Percentiles rank a stretch among this genome's conserved stretches.
Conservation (phyloP, 2,113 vertebrate genomes). For the Strix aluco region DNA sequence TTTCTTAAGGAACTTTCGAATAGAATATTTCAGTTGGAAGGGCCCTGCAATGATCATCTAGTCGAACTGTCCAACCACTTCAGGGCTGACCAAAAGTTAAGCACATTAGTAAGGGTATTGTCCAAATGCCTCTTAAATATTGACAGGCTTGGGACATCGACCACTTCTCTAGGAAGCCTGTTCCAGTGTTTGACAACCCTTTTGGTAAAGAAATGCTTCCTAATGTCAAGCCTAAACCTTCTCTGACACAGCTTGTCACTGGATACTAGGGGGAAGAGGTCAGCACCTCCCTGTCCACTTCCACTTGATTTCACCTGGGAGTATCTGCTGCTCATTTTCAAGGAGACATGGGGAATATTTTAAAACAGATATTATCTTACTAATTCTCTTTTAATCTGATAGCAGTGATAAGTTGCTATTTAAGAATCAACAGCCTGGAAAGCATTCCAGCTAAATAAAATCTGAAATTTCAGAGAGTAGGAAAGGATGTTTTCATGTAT, state of each 20-base stretch:
- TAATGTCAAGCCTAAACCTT: neutral
- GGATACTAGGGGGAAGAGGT: neutral
- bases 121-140: neutral
- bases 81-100: neutral
- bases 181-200: neutral
- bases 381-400: neutral
- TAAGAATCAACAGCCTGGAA: neutral
- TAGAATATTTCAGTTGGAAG: neutral
- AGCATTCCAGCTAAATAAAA: neutral
- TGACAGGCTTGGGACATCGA: rapidly evolving
- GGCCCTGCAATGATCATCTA: neutral
- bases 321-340: neutral
- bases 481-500: neutral
- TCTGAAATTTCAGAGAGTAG: neutral
- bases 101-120: neutral
- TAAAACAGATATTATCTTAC: neutral
- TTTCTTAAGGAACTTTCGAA: neutral
- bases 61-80: neutral
- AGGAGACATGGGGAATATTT: neutral
- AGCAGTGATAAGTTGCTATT: neutral
- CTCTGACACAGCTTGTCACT: neutral
- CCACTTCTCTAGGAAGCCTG: neutral
- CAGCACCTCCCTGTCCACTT: neutral
- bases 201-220: neutral
- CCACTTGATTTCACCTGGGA: neutral